Evolutionary conservation across 2,113 vertebrate species (phyloP).

Genomic region (Dicrurus megarhynchus): DNA sequence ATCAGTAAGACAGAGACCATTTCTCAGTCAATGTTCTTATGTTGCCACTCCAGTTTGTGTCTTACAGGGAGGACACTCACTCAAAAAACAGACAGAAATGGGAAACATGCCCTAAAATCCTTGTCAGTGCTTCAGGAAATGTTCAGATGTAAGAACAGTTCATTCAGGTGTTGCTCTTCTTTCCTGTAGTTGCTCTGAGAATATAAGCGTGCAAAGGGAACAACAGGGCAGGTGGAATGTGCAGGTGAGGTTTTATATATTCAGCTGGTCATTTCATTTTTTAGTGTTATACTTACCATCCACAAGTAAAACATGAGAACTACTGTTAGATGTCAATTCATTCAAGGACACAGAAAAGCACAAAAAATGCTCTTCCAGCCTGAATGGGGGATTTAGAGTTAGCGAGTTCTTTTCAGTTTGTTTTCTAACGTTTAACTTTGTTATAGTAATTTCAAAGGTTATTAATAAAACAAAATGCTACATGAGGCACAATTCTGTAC

Average conservation of each 20-base stretch:
- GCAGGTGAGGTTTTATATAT: not conserved
- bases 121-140: not conserved
- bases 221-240: not conserved
- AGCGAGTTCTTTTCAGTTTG: not conserved
- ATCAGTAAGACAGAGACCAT: not conserved
- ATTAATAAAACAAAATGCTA: not conserved
- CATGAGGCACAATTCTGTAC: not conserved
- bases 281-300: not conserved
- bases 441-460: not conserved
- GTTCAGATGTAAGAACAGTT: not conserved
- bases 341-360: not conserved
- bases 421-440: not conserved
- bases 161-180: not conserved
- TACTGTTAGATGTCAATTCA: not conserved
- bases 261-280: not conserved
- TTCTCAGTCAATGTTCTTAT: not conserved
- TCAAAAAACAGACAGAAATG: not conserved
- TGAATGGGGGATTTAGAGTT: not conserved
- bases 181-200: not conserved
- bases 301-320: not conserved
- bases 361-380: not conserved
- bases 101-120: not conserved
- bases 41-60: not conserved
- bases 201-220: not conserved
- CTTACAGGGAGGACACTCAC: not conserved